A percentile compares a stretch with the other conserved stretches of the same genome.
These are phyloP conservation scores for Rhynchomys soricoides DNA, from an alignment of 2,113 vertebrate genomes.

Conservation along the genomic window DNA sequence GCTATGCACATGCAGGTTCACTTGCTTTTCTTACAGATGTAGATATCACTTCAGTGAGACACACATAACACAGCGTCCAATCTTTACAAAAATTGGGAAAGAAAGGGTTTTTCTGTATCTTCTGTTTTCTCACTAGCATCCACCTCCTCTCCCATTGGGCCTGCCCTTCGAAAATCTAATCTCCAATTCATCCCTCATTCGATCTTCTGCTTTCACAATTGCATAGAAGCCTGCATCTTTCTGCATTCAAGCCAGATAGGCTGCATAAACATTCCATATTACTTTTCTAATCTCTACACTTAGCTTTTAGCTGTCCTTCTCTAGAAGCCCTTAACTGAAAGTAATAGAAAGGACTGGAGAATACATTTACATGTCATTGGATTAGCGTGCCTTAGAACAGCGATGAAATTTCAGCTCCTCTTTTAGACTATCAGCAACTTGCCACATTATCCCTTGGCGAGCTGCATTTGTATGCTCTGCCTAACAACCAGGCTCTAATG, in stretches of 20 bases:
- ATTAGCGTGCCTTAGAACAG: neutral
- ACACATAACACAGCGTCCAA: neutral
- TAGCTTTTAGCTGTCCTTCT: constrained; percentile 33
- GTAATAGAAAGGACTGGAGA: neutral
- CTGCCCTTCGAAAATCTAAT: constrained; percentile 3
- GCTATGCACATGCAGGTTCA: neutral
- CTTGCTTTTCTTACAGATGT: neutral
- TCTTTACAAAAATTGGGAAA: neutral
- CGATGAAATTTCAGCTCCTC: constrained; percentile 37
- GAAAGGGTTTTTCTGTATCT: neutral
- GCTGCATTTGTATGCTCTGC: constrained; percentile 19
- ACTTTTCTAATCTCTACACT: constrained; percentile 12
- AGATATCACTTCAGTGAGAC: neutral
- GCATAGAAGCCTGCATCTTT: neutral
- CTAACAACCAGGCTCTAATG: neutral
- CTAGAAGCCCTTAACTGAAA: neutral
- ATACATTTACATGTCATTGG: constrained; percentile 46
- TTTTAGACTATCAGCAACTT: constrained; percentile 1
- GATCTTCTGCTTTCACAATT: neutral
- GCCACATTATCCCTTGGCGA: neutral
- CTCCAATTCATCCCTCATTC: neutral
- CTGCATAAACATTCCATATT: constrained; percentile 2
- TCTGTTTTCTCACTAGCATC: neutral
- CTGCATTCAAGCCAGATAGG: neutral
- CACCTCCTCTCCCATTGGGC: neutral